These are phyloP conservation scores for Sebastes nivosus DNA, from an alignment of 2,797 vertebrate genomes.

Conservation along the genomic window DNA sequence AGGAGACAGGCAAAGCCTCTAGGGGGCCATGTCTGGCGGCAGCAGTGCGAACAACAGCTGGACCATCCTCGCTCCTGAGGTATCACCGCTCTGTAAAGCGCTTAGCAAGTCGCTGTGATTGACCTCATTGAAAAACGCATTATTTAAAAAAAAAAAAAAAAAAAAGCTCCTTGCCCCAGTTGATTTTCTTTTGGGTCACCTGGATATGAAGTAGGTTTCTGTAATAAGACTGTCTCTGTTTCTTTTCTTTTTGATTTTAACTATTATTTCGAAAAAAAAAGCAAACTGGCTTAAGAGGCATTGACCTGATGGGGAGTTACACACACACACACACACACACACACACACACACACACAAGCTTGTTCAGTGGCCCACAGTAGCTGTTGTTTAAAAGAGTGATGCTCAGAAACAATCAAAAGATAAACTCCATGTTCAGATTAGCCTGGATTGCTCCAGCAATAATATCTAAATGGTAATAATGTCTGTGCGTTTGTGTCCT, in stretches of 20 bases:
- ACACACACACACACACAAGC: background rate
- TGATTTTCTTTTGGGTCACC: constrained; percentile 62
- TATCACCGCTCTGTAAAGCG: constrained; percentile 53
- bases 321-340: background rate
- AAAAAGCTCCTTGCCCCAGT: constrained; percentile 30
- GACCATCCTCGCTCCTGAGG: constrained; percentile 88
- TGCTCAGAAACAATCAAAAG: background rate
- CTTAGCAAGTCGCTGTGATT: background rate
- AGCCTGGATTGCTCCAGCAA: background rate
- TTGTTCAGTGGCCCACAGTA: background rate
- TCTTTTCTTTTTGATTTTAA: constrained; percentile 1
- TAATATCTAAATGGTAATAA: background rate
- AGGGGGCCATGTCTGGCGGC: constrained; percentile 85
- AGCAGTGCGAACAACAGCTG: constrained; percentile 83
- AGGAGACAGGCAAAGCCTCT: constrained; percentile 73
- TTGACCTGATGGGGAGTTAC: background rate
- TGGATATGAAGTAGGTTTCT: constrained; percentile 53
- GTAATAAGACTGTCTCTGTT: constrained; percentile 21
- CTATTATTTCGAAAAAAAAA: background rate
- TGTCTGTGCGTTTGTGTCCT: background rate
- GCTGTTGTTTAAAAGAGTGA: background rate
- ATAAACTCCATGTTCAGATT: background rate
- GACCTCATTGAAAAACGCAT: constrained; percentile 38
- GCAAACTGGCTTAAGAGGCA: background rate
- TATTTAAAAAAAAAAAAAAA: constrained; percentile 1